phyloP scores from a whole-genome alignment of 2,888 invertebrate genomes.

The Latrodectus hesperus region DNA sequence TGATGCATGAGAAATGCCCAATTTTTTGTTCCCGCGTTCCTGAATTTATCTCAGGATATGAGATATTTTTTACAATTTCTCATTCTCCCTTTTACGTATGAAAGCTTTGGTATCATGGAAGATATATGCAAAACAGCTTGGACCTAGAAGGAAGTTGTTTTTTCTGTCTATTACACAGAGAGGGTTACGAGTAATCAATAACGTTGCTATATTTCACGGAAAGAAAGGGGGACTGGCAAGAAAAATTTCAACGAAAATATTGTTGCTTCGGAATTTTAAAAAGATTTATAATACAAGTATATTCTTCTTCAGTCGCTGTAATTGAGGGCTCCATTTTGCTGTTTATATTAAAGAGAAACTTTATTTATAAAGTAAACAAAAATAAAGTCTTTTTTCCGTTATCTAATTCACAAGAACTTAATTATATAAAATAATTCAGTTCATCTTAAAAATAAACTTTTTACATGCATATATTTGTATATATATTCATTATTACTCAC shows the following conservation, averaged over 20 bases:
- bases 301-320: not conserved
- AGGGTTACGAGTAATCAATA: constrained; percentile 51
- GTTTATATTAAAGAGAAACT: not conserved
- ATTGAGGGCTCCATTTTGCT: not conserved
- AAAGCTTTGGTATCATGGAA: not conserved
- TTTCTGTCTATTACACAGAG: constrained; percentile 12
- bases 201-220: constrained; percentile 33
- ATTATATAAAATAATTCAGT: too few species aligned
- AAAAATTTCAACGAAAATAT: constrained; percentile 4
- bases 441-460: too few species aligned
- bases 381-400: not conserved
- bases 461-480: too few species aligned
- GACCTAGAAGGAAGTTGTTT: constrained; percentile 44
- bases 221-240: not conserved
- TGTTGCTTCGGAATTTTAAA: not conserved
- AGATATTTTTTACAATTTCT: constrained; percentile 40
- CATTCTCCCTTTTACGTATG: not conserved
- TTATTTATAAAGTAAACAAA: not conserved
- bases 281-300: not conserved
- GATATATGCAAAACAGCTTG: constrained; percentile 63
- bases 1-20: constrained; percentile 32
- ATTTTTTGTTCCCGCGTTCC: not conserved
- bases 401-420: too few species aligned
- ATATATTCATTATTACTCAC: too few species aligned
- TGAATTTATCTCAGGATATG: constrained; percentile 58